phyloP scores from a whole-genome alignment of 2,113 vertebrate genomes.

The Ciconia stormi region DNA sequence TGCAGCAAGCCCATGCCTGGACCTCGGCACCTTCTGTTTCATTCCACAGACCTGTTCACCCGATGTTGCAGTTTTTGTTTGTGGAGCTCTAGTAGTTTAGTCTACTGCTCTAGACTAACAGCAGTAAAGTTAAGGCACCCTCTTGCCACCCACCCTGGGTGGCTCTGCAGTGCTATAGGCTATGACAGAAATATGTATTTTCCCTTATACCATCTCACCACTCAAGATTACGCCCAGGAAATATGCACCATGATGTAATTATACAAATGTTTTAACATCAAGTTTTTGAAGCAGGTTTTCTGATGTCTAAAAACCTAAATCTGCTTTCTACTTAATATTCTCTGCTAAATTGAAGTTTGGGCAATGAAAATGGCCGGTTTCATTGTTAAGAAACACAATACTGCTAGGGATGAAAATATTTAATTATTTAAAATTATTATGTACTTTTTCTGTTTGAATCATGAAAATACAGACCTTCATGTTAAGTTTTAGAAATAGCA shows the following conservation, averaged over 20 bases:
- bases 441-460: background rate
- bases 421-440: background rate
- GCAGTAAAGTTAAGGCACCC: background rate
- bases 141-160: background rate
- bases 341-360: background rate
- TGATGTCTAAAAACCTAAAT: background rate
- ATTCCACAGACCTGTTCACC: background rate
- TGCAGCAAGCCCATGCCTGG: background rate
- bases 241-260: background rate
- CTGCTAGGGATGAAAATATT: background rate
- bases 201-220: background rate
- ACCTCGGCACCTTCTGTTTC: background rate
- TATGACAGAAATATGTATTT: background rate
- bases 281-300: background rate
- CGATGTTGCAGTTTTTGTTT: background rate
- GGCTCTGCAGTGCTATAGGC: background rate
- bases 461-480: background rate
- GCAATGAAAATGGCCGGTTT: background rate
- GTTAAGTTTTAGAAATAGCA: background rate
- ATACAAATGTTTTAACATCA: background rate
- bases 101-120: background rate
- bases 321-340: background rate
- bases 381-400: background rate
- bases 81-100: background rate
- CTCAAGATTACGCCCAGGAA: background rate